Evolutionary conservation across 2,113 vertebrate genomes (phyloP), one percentile per base, ranked within the genome.

Genomic region (Salvelinus sp.): DNA sequence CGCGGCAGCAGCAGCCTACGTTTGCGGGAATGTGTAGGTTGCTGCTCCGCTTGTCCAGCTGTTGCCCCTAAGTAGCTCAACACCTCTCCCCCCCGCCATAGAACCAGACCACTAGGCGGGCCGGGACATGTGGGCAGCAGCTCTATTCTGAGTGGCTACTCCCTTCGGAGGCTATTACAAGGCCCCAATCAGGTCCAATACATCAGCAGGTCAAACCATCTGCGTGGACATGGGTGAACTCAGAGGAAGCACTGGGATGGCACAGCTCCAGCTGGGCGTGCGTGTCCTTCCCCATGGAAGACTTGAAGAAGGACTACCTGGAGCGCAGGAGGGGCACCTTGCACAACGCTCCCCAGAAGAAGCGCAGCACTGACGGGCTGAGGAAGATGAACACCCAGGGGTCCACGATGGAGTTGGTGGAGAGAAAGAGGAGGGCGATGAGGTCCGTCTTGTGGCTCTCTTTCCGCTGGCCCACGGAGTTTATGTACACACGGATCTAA

Each of bases 301-400:
- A 47, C 66, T 88, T 87, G 1, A 83, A 86, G 0, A 86, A 0
- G 0, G 88, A 90, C 0, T 71, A 70, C 20, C 86, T 79, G 48
- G 78, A 70, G 27, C 3, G 22, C 3, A 33, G 64, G 22, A 77
- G 33, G n/a, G 76, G 54, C 3, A 10, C 38, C 25, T 38, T 75
- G 87, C 95, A 95, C 1, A 95, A 74, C 0, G 87, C 83, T 0
- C 91, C 92, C 81, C 94, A 93, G 67, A 93, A 76, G 1, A 97
- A 86, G 82, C 94, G 91, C 83, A 96, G 89, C 70, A 96, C 90
- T 0, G 95, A 90, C 0, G 97, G 97, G 22, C 96, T 91, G 60
- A 98, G 92, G 79, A 99, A 92, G 91, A 92, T 95, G 4, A 98
- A 99, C 3, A 97, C 94, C 96, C 95, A 98, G 0, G 97, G 97